Percentiles rank a stretch among this genome's conserved stretches.
Evolutionary conservation across 2,797 vertebrate species (phyloP).

Genomic region (Spea hammondii): DNA sequence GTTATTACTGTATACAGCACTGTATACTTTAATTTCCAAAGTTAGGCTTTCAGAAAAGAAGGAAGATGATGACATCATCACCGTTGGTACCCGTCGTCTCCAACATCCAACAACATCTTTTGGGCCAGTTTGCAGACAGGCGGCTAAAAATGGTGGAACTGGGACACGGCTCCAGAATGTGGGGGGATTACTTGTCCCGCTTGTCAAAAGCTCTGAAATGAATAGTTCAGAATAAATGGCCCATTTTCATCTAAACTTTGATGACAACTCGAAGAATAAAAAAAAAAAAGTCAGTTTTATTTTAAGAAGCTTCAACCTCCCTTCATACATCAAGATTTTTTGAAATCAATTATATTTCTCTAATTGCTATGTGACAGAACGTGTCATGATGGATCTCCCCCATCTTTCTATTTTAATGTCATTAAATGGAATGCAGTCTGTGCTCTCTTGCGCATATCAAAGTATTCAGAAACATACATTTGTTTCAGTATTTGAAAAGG

Average conservation of each 20-base stretch:
- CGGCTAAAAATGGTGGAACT: too few relatives aligned
- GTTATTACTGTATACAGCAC: too few relatives aligned
- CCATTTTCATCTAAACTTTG: background rate
- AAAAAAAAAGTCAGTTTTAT: slow-evolving; percentile 21
- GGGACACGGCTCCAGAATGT: too few relatives aligned
- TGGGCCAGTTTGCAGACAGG: too few relatives aligned
- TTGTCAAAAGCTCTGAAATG: too few relatives aligned
- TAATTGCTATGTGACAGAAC: slow-evolving; percentile 44
- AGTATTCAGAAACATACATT: background rate
- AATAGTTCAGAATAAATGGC: background rate
- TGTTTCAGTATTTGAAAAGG: background rate
- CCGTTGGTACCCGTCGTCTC: too few relatives aligned
- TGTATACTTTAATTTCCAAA: too few relatives aligned
- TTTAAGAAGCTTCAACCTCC: slow-evolving; percentile 37
- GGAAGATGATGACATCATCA: too few relatives aligned
- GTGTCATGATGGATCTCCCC: slow-evolving; percentile 46
- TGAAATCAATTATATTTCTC: slow-evolving; percentile 26
- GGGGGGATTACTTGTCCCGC: too few relatives aligned
- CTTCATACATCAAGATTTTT: slow-evolving; percentile 22
- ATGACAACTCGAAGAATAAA: slow-evolving; percentile 9
- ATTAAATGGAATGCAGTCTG: slow-evolving; percentile 33
- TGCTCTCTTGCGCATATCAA: slow-evolving; percentile 1
- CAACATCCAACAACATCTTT: too few relatives aligned
- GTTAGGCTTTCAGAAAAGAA: too few relatives aligned
- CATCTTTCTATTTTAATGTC: slow-evolving; percentile 50